Conservation (phyloP, 2,113 vertebrate genomes). For the cattle (Bos taurus) region ARS-UCD2.0 NC_037337.1:18225001-18225500, state of each 20-base stretch:
- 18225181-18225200: not conserved
- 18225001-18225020: not conserved
- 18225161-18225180: not conserved
- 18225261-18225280: not conserved
- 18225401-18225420: not conserved
- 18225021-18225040: not conserved
- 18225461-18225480: not conserved
- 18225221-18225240: not conserved
- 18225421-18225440: not conserved
- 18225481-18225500: not conserved
- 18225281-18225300: not conserved
- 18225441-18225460: not conserved
- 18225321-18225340: not conserved
- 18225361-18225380: not conserved
- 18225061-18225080: not conserved
- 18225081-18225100: not conserved
- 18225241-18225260: not conserved
- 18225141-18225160: fast-evolving
- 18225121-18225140: fast-evolving
- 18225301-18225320: not conserved
- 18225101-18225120: not conserved
- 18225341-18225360: not conserved
- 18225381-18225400: not conserved
- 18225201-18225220: not conserved
- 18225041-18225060: not conserved